phyloP scores from a whole-genome alignment of 2,113 vertebrate genomes.

The Cyanistes caeruleus region DNA sequence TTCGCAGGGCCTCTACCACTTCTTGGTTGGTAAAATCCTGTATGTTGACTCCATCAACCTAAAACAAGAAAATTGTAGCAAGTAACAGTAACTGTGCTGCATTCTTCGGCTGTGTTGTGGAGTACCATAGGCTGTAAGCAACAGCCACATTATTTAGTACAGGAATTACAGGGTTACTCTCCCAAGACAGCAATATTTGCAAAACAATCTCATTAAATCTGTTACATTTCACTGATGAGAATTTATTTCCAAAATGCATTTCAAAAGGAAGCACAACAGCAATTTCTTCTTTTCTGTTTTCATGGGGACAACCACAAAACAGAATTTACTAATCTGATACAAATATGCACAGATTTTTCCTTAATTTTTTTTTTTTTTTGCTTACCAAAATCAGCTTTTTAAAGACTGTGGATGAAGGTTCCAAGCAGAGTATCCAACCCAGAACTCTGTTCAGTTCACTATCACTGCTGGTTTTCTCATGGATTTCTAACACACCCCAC shows the following conservation, averaged over 20 bases:
- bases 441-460: neutral
- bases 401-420: neutral
- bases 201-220: neutral
- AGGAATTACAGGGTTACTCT: neutral
- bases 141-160: neutral
- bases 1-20: slow-evolving; percentile 87
- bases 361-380: neutral
- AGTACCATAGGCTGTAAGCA: neutral
- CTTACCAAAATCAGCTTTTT: neutral
- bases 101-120: neutral
- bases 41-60: slow-evolving; percentile 90
- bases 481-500: neutral
- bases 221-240: neutral
- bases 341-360: neutral
- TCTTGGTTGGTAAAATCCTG: slow-evolving; percentile 90
- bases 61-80: neutral
- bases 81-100: neutral
- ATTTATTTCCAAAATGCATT: neutral
- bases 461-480: neutral
- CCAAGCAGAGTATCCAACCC: neutral
- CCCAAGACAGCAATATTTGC: neutral
- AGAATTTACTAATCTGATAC: neutral
- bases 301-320: neutral
- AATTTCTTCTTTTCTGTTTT: neutral
- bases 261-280: neutral